Evolutionary conservation across 2,797 vertebrate genomes (phyloP).

Genomic region (Sebastolobus altivelis): DNA sequence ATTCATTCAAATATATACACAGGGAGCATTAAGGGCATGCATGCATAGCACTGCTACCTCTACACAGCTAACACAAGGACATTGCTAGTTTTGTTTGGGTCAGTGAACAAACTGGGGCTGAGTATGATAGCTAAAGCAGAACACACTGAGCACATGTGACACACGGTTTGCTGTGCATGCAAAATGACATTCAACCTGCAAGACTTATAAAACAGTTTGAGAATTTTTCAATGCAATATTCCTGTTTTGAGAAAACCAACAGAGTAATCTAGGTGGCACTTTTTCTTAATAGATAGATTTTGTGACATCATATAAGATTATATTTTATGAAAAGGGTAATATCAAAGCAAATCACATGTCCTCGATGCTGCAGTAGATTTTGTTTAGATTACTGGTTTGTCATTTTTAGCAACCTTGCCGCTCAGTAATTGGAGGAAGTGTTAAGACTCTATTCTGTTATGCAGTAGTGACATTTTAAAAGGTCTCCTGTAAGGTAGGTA

Average conservation of each 20-base stretch:
- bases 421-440: conserved; percentile 21
- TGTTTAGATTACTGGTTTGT: conserved; percentile 33
- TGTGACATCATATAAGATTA: background rate
- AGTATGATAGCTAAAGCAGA: conserved; percentile 42
- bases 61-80: conserved; percentile 49
- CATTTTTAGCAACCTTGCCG: conserved; percentile 20
- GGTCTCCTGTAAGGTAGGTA: conserved; percentile 14
- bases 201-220: background rate
- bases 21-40: conserved; percentile 59
- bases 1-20: conserved; percentile 68
- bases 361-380: background rate
- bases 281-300: background rate
- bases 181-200: conserved; percentile 17
- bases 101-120: conserved; percentile 59
- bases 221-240: background rate
- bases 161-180: conserved; percentile 7
- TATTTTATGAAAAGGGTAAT: background rate
- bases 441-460: conserved; percentile 13
- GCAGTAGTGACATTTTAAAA: conserved; percentile 56
- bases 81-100: conserved; percentile 61
- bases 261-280: background rate
- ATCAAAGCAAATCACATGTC: background rate
- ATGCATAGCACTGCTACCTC: conserved; percentile 51
- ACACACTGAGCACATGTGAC: background rate
- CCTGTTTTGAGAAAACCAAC: background rate